Evolutionary conservation across 1,140 invertebrate genomes (phyloP).

Genomic region (Pseudomyrmex sp.): DNA sequence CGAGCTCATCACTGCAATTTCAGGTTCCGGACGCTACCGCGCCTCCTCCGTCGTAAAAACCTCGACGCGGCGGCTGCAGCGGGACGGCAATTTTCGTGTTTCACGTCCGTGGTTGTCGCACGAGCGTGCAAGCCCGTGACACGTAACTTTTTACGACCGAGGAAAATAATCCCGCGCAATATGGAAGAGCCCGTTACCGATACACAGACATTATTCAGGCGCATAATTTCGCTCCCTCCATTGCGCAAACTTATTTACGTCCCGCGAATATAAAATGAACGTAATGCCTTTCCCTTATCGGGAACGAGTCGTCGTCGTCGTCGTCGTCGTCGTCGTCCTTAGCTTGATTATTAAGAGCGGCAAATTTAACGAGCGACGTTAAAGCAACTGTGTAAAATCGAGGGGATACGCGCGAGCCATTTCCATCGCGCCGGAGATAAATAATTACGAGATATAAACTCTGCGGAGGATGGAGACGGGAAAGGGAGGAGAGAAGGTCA

Average conservation of each 20-base stretch:
- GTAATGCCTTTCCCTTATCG: slow-evolving; percentile 15
- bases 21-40: background rate
- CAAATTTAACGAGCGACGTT: slow-evolving; percentile 34
- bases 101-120: slow-evolving; percentile 9
- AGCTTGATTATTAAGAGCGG: slow-evolving; percentile 35
- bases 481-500: background rate
- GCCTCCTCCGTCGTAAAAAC: slow-evolving; percentile 34
- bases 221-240: slow-evolving; percentile 4
- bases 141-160: slow-evolving; percentile 43
- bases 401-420: background rate
- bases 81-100: slow-evolving; percentile 33
- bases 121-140: slow-evolving; percentile 42
- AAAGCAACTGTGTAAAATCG: slow-evolving; percentile 39
- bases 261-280: slow-evolving; percentile 36
- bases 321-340: slow-evolving; percentile 11
- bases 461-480: background rate
- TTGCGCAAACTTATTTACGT: slow-evolving; percentile 36
- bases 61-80: background rate
- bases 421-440: slow-evolving; percentile 10
- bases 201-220: slow-evolving; percentile 30
- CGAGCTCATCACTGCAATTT: too few relatives aligned
- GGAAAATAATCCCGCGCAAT: slow-evolving; percentile 41
- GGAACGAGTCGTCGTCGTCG: slow-evolving; percentile 8
- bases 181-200: slow-evolving; percentile 7
- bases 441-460: slow-evolving; percentile 44